Percentiles rank a stretch among this genome's conserved stretches.
These are phyloP conservation scores for Pomacea canaliculata DNA, from an alignment of 2,888 invertebrate species.

Conservation along the genomic window DNA sequence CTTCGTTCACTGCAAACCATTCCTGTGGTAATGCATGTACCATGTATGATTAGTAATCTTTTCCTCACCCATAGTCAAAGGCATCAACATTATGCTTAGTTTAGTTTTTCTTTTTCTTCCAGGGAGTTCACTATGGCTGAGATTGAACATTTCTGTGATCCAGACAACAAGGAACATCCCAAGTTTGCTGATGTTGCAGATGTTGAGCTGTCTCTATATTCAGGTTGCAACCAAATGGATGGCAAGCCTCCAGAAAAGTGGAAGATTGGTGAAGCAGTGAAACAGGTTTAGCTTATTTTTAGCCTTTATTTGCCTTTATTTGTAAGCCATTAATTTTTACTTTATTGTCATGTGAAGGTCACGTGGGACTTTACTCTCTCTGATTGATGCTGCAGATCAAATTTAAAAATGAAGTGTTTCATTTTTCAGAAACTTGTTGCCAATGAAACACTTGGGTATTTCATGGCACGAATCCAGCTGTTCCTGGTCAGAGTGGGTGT, in stretches of 20 bases:
- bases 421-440: slow-evolving; percentile 78
- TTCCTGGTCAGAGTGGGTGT: slow-evolving; percentile 91
- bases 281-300: slow-evolving; percentile 69
- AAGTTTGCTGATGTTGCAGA: slow-evolving; percentile 87
- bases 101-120: slow-evolving; percentile 13
- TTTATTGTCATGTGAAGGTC: neutral
- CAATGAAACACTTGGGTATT: slow-evolving; percentile 97
- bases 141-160: slow-evolving; percentile 99
- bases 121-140: slow-evolving; percentile 99
- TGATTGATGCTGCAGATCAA: no score
- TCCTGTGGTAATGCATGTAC: no score
- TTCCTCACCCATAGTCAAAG: no score
- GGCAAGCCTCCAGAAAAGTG: slow-evolving; percentile 85
- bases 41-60: no score
- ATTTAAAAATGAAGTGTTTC: neutral
- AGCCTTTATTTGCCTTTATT: no score
- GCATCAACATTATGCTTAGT: no score
- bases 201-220: slow-evolving; percentile 86
- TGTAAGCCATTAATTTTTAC: no score
- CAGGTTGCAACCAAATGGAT: slow-evolving; percentile 97
- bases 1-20: no score
- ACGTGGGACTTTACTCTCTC: no score
- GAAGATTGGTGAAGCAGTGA: slow-evolving; percentile 91
- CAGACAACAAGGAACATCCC: slow-evolving; percentile 85
- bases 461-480: slow-evolving; percentile 93